phyloP scores from a whole-genome alignment of 2,113 vertebrate genomes.

The Ivindomyrus marchei region DNA sequence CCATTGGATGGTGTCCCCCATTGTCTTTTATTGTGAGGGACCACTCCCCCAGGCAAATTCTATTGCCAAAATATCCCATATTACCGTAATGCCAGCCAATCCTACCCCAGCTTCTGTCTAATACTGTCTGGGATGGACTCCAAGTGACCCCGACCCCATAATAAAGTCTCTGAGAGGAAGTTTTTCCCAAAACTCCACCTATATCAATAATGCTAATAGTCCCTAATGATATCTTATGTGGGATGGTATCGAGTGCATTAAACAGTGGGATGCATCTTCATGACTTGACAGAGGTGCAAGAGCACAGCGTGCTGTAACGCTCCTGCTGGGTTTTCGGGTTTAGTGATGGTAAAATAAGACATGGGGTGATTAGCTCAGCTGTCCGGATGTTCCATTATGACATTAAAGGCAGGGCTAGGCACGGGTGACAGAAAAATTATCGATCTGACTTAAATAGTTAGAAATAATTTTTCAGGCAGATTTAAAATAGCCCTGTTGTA shows the following conservation, averaged over 20 bases:
- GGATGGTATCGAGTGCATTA: background rate
- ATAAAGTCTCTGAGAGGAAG: background rate
- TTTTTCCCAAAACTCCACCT: background rate
- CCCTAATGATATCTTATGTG: background rate
- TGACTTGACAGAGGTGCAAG: background rate
- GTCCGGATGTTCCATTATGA: background rate
- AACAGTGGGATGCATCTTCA: background rate
- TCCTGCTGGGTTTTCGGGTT: background rate
- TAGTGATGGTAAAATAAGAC: background rate
- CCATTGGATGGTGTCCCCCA: background rate
- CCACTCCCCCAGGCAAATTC: no score
- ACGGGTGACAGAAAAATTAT: background rate
- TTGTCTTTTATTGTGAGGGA: no score
- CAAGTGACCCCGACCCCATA: background rate
- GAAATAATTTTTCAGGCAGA: background rate
- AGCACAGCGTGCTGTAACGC: background rate
- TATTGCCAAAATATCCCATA: no score
- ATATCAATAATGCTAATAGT: background rate
- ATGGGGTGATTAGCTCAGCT: background rate
- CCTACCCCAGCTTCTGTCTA: background rate
- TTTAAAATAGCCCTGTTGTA: background rate
- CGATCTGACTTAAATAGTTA: background rate
- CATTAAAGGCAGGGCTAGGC: background rate
- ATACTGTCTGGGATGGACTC: background rate
- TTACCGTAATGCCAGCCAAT: background rate